A percentile compares a stretch with the other conserved stretches of the same genome.
Evolutionary conservation across 2,888 invertebrate genomes (phyloP).

Genomic region (Spatulosminthurus flaviceps): DNA sequence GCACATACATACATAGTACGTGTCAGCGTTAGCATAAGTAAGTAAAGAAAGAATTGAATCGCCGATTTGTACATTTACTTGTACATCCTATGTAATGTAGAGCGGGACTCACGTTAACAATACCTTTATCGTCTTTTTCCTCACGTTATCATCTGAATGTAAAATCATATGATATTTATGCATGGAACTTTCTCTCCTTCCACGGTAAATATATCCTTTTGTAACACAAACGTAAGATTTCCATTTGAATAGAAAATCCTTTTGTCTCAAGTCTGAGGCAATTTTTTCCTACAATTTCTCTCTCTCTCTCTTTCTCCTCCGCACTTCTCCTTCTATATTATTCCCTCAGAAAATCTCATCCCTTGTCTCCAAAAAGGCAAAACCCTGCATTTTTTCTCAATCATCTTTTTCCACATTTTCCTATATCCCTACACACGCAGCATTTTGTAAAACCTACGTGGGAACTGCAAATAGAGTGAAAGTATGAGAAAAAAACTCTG

Average conservation of each 20-base stretch:
- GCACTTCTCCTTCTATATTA: no score
- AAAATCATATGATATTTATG: conserved; percentile 5
- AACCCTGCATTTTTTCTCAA: no score
- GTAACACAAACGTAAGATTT: not conserved
- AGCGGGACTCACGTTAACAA: not conserved
- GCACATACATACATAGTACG: no score
- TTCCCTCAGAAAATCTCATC: no score
- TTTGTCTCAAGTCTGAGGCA: conserved; percentile 34
- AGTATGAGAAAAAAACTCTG: not conserved
- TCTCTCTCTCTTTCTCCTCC: no score
- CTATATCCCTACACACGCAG: no score
- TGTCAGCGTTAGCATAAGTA: not conserved
- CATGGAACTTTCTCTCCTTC: not conserved
- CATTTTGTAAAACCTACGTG: no score
- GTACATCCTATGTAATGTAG: not conserved
- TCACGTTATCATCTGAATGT: conserved; percentile 4
- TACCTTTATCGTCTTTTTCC: not conserved
- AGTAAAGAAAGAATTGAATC: not conserved
- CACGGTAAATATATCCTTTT: not conserved
- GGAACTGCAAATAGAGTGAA: no score
- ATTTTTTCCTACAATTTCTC: conserved; percentile 35
- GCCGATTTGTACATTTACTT: not conserved
- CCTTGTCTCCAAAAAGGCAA: no score
- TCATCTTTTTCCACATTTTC: no score
- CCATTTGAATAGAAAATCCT: conserved; percentile 35